Percentiles rank a stretch among this genome's conserved stretches.
Conservation (phyloP, 1,140 invertebrate genomes). For the Elymnias hypermnestra region DNA sequence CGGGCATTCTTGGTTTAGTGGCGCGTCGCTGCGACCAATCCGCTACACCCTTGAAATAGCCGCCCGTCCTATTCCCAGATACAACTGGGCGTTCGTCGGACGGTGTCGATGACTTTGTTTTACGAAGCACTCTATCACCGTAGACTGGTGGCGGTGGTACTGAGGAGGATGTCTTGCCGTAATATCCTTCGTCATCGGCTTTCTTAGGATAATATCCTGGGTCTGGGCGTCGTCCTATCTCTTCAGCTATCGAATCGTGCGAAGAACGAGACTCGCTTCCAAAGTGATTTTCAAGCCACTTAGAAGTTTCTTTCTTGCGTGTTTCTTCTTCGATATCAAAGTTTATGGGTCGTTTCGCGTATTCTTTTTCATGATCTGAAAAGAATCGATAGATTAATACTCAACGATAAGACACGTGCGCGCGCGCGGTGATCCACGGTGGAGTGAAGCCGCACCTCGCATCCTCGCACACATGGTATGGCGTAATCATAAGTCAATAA, state of each 20-base stretch:
- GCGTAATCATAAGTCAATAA: slow-evolving; percentile 68
- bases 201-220: slow-evolving; percentile 88
- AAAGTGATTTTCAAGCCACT: slow-evolving; percentile 93
- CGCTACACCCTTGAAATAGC: slow-evolving; percentile 83
- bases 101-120: slow-evolving; percentile 65
- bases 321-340: slow-evolving; percentile 93
- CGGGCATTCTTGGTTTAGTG: slow-evolving; percentile 64
- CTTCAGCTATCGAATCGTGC: slow-evolving; percentile 77
- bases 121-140: slow-evolving; percentile 52
- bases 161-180: slow-evolving; percentile 55
- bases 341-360: slow-evolving; percentile 87
- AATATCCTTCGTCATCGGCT: slow-evolving; percentile 64
- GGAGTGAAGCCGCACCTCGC: slow-evolving; percentile 37
- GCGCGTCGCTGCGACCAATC: slow-evolving; percentile 85
- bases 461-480: slow-evolving; percentile 46
- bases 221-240: slow-evolving; percentile 77
- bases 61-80: slow-evolving; percentile 57
- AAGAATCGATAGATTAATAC: slow-evolving; percentile 34
- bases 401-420: slow-evolving; percentile 29
- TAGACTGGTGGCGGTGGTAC: slow-evolving; percentile 57
- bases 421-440: slow-evolving; percentile 33
- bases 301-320: slow-evolving; percentile 90
- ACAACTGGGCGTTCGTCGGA: slow-evolving; percentile 57
- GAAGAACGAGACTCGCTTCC: slow-evolving; percentile 89
- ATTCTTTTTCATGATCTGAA: slow-evolving; percentile 82